phyloP scores from a whole-genome alignment of 2,888 invertebrate species.

The Thymelicus lineola region DNA sequence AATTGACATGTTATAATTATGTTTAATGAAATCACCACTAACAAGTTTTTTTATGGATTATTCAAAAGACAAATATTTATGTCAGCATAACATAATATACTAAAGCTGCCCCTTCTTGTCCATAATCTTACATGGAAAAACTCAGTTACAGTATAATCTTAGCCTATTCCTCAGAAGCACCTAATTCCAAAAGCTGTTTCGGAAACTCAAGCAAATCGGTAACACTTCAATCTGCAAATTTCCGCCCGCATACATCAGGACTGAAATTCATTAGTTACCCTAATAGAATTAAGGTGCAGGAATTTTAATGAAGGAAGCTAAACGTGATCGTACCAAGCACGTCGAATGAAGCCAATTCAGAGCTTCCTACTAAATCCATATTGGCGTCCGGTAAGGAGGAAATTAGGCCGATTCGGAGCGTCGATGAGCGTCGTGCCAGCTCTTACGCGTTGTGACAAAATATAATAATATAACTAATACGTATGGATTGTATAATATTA shows the following conservation, averaged over 20 bases:
- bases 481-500: not conserved
- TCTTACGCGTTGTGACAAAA: not conserved
- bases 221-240: constrained; percentile 15
- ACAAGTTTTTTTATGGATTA: no score
- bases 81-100: no score
- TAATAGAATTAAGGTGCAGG: constrained; percentile 46
- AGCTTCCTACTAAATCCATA: constrained; percentile 56
- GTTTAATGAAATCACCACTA: no score
- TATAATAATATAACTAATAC: no score
- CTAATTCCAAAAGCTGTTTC: not conserved
- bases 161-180: not conserved
- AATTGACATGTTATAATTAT: no score
- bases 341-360: constrained; percentile 47
- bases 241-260: constrained; percentile 10
- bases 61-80: no score
- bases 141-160: no score
- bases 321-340: constrained; percentile 40
- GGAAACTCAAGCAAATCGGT: not conserved
- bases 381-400: constrained; percentile 50
- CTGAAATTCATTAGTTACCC: constrained; percentile 21
- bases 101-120: no score
- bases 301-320: constrained; percentile 31
- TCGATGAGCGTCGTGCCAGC: constrained; percentile 9
- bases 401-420: constrained; percentile 55
- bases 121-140: no score